These are phyloP conservation scores for Podarcis raffonei DNA, from an alignment of 2,113 vertebrate species.

Conservation along the genomic window DNA sequence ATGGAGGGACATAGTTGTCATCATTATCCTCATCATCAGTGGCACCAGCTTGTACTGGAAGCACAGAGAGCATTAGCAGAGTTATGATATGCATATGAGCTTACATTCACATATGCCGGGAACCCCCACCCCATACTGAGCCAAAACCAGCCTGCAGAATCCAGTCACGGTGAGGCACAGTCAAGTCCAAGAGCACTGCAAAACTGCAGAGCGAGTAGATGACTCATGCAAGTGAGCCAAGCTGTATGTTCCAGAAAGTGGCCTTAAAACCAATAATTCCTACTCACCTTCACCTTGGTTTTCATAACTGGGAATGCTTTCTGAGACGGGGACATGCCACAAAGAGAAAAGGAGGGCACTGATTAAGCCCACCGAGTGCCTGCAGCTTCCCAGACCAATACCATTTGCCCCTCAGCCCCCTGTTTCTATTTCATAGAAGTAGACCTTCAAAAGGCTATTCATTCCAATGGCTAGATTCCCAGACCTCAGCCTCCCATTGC, in stretches of 20 bases:
- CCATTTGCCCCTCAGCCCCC: background rate
- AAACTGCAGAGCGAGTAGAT: background rate
- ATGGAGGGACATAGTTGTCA: background rate
- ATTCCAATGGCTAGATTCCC: background rate
- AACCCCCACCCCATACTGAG: too few species aligned
- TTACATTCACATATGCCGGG: background rate
- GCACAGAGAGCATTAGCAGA: background rate
- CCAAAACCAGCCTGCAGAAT: background rate
- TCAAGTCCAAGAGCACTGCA: background rate
- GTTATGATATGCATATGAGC: background rate
- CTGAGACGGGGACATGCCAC: background rate
- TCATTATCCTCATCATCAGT: constrained; percentile 18
- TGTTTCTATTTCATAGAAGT: background rate
- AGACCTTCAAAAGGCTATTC: background rate
- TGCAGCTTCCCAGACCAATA: background rate
- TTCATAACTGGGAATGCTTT: constrained; percentile 29
- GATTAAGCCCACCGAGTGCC: background rate
- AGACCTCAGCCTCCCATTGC: background rate
- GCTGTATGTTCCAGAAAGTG: background rate
- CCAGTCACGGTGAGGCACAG: background rate
- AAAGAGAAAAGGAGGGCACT: background rate
- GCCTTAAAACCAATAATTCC: background rate
- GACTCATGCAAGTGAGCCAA: background rate
- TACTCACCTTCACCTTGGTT: background rate
- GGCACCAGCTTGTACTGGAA: background rate